Conservation (phyloP, 2,113 vertebrate genomes). For the Morone saxatilis region DNA sequence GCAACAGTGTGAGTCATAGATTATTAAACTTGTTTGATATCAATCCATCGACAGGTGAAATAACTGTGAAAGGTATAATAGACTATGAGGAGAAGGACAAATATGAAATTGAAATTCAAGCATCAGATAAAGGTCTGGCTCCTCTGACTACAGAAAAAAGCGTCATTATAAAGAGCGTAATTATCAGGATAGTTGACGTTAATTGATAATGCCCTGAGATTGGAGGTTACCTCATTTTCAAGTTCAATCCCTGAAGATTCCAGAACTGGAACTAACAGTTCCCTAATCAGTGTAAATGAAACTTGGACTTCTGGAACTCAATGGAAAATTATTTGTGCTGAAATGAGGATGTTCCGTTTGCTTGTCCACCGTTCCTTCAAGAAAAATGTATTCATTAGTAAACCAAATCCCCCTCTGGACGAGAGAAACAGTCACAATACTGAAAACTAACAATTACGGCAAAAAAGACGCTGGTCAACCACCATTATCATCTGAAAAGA, state of each 20-base stretch:
- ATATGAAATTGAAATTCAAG: conserved; percentile 75
- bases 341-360: conserved; percentile 51
- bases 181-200: conserved; percentile 60
- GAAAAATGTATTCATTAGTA: conserved; percentile 68
- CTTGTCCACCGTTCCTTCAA: too few species aligned
- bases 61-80: conserved; percentile 59
- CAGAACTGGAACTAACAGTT: conserved; percentile 65
- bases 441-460: conserved; percentile 58
- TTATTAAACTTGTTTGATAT: conserved; percentile 62
- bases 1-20: conserved; percentile 54
- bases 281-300: conserved; percentile 63
- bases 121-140: conserved; percentile 63
- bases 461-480: conserved; percentile 68
- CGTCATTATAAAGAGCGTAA: not conserved
- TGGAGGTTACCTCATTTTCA: conserved; percentile 70
- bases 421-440: conserved; percentile 72
- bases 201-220: conserved; percentile 71
- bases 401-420: conserved; percentile 48
- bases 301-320: conserved; percentile 65
- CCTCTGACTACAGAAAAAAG: conserved; percentile 56
- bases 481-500: conserved; percentile 50
- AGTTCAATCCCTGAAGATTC: conserved; percentile 64
- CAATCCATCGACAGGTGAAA: conserved; percentile 62
- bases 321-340: conserved; percentile 66
- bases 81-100: conserved; percentile 68